Percentiles rank a stretch among this genome's conserved stretches.
phyloP scores from a whole-genome alignment of 1,140 invertebrate genomes.

The Neodiprion fabricii region DNA sequence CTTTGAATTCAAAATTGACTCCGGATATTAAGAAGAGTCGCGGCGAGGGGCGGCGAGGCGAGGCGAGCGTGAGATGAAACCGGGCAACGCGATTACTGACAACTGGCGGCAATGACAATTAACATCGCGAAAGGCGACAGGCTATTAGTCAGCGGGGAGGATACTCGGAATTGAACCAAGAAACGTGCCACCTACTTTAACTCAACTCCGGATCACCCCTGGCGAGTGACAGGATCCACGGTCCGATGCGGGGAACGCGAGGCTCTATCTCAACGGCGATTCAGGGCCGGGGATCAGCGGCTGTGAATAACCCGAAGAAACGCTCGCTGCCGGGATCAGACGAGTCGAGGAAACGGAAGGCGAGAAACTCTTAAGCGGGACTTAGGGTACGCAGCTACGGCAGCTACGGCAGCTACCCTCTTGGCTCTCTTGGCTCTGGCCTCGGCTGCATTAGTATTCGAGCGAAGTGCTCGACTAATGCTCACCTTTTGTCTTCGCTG shows the following conservation, averaged over 20 bases:
- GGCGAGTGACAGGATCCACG: no score
- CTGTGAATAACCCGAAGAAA: no score
- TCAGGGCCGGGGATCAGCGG: no score
- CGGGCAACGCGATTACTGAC: constrained; percentile 20
- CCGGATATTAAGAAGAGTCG: background rate
- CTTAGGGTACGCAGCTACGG: background rate
- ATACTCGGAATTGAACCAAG: background rate
- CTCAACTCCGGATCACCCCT: background rate
- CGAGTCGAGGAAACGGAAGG: background rate
- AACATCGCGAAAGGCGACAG: background rate
- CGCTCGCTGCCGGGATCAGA: no score
- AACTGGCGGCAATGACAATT: constrained; percentile 26
- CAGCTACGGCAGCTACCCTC: no score
- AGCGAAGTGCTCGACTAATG: constrained; percentile 39
- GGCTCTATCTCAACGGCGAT: no score
- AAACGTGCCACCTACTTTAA: background rate
- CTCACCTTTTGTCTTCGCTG: constrained; percentile 44
- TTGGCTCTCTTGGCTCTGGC: no score
- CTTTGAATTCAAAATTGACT: background rate
- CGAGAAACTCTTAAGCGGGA: background rate
- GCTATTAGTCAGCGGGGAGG: background rate
- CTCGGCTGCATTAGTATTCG: constrained; percentile 45
- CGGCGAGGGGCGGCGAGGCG: background rate
- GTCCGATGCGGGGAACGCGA: no score
- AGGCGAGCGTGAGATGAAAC: constrained; percentile 4